Conservation (phyloP, 2,797 vertebrate species). For the Scolopax rusticola region DNA sequence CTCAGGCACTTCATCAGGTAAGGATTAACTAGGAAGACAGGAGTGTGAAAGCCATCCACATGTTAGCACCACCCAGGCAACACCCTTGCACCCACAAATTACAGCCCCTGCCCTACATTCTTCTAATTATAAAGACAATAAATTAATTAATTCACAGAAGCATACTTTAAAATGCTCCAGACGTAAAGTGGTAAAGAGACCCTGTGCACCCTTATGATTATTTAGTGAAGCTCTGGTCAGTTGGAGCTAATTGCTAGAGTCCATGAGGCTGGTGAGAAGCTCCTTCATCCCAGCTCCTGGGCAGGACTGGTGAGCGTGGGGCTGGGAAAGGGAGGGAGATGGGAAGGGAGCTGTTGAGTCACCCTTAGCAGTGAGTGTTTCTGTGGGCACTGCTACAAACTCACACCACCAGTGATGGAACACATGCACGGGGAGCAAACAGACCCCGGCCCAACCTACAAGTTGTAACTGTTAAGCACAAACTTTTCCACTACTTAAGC, state of each 20-base stretch:
- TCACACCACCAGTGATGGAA: background rate
- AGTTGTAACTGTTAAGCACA: slow-evolving; percentile 38
- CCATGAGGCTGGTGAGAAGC: background rate
- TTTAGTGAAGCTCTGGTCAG: background rate
- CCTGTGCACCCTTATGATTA: background rate
- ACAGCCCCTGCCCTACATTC: background rate
- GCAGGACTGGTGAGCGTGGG: rapidly evolving
- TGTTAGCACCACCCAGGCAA: background rate
- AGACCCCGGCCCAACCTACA: slow-evolving; percentile 1
- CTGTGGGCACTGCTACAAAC: background rate
- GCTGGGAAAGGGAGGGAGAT: background rate
- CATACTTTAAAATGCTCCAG: background rate
- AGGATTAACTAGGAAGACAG: background rate
- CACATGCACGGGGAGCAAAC: background rate
- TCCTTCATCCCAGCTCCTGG: background rate
- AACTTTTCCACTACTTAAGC: slow-evolving; percentile 68
- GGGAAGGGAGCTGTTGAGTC: background rate
- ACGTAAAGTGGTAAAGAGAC: background rate
- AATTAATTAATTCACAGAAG: background rate
- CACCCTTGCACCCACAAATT: background rate
- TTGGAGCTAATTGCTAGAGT: background rate
- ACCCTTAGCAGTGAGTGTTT: background rate
- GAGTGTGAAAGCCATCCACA: background rate
- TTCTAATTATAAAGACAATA: background rate
- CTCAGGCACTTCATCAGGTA: background rate